These are phyloP conservation scores for Clusia tigrina DNA, from an alignment of 2,888 invertebrate genomes.

Conservation along the genomic window DNA sequence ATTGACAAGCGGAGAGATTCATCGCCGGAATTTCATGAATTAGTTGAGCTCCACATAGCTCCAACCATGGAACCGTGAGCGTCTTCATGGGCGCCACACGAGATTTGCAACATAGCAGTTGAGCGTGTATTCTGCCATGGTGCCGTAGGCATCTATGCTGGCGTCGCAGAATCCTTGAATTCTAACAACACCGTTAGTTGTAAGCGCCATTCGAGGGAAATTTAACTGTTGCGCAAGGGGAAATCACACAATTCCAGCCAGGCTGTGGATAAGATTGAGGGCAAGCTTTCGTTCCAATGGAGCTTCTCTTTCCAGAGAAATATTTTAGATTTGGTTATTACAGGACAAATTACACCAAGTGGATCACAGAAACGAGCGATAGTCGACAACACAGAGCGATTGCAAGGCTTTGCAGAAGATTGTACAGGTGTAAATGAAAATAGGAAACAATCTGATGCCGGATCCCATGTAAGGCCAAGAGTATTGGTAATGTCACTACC, in stretches of 20 bases:
- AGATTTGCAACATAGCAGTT: slow-evolving; percentile 26
- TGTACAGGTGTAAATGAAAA: too few relatives aligned
- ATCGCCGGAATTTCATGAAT: slow-evolving; percentile 5
- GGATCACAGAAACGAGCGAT: too few relatives aligned
- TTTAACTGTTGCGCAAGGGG: slow-evolving; percentile 12
- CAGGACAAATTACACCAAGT: too few relatives aligned
- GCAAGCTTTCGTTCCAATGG: slow-evolving; percentile 33
- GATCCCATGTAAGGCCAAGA: too few relatives aligned
- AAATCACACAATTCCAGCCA: slow-evolving; percentile 18
- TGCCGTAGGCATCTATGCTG: too few relatives aligned
- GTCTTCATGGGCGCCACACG: slow-evolving; percentile 26
- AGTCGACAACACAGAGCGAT: too few relatives aligned
- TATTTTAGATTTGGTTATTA: too few relatives aligned
- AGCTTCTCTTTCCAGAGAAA: slow-evolving; percentile 34
- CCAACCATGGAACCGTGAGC: slow-evolving; percentile 25
- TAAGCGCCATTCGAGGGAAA: slow-evolving; percentile 21
- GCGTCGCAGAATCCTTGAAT: slow-evolving; percentile 31
- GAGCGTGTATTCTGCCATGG: too few relatives aligned
- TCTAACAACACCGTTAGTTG: slow-evolving; percentile 12
- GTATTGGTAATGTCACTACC: too few relatives aligned
- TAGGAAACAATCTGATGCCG: too few relatives aligned
- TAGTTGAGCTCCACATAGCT: slow-evolving; percentile 26
- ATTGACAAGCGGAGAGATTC: neutral
- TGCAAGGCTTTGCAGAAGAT: too few relatives aligned
- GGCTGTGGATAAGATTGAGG: slow-evolving; percentile 9